Conservation (phyloP, 2,113 vertebrate genomes). For the Melanotaenia duboulayi region DNA sequence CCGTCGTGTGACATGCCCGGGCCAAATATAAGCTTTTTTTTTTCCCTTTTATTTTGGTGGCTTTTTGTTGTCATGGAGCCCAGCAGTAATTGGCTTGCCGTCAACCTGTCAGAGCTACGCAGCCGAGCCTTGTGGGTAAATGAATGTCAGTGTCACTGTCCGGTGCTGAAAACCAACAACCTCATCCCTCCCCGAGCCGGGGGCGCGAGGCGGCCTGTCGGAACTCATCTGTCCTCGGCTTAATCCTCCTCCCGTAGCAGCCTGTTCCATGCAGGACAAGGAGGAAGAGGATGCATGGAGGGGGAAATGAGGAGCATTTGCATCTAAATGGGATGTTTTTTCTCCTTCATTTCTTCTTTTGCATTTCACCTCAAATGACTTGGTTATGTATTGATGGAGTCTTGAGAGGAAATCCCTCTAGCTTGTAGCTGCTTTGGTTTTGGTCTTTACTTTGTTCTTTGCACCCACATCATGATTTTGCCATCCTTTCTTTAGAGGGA, state of each 20-base stretch:
- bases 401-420: conserved; percentile 22
- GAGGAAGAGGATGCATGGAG: conserved; percentile 27
- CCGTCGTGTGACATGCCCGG: conserved; percentile 2
- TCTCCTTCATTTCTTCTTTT: conserved; percentile 39
- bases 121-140: conserved; percentile 61
- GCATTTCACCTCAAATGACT: conserved; percentile 68
- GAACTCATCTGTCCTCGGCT: conserved; percentile 74
- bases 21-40: conserved; percentile 29
- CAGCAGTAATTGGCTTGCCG: conserved; percentile 66
- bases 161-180: conserved; percentile 61
- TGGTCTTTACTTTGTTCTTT: conserved; percentile 27
- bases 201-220: conserved; percentile 66
- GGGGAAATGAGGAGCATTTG: conserved; percentile 74
- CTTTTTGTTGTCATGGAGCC: conserved; percentile 59
- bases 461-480: not conserved
- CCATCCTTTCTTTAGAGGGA: not conserved
- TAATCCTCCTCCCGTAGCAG: conserved; percentile 38
- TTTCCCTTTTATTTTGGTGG: conserved; percentile 31
- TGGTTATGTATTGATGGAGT: conserved; percentile 52
- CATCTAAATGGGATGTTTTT: conserved; percentile 80
- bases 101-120: conserved; percentile 56
- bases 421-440: conserved; percentile 15
- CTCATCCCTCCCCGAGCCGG: conserved; percentile 57
- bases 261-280: conserved; percentile 30
- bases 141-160: conserved; percentile 67